Evolutionary conservation across 1,140 invertebrate genomes (phyloP), one percentile per base, ranked within the genome.

Genomic region (Brachionus koreanus): DNA sequence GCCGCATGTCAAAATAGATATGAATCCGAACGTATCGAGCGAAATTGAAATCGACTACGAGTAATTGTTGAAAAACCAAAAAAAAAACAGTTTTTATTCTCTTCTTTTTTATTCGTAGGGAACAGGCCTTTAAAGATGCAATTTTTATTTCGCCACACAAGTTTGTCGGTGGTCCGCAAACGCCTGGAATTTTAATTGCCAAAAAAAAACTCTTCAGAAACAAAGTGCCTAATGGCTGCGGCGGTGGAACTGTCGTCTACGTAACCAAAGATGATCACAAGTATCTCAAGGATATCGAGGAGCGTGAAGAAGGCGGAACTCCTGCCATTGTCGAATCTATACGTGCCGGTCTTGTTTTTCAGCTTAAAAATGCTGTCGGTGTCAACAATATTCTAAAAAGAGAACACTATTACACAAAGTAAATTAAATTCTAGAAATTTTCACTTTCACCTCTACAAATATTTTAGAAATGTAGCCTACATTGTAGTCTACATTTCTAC

Each of bases 61-160:
- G 39, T 52, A 75, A 75, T n/a, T n/a, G n/a, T n/a, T n/a, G n/a
- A n/a, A n/a, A n/a, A n/a, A n/a, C n/a, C n/a, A n/a, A n/a, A n/a
- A n/a, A n/a, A n/a, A n/a, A n/a, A n/a, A n/a, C n/a, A n/a, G n/a
- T n/a, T n/a, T n/a, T n/a, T n/a, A n/a, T n/a, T n/a, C n/a, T n/a
- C n/a, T n/a, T n/a, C n/a, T n/a, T 29, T 29, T 29, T 29, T 29
- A 65, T 76, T 49, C 3, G 5, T 29, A 84, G 91, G 25, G 81
- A 83, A 3, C 89, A 92, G 77, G 92, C 93, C 5, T 91, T 92
- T 86, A 96, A 96, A 86, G 95, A 97, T 89, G 94, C 94, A 1
- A 91, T 96, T 61, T 95, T 94, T 86, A 94, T 96, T 86, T 94
- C 94, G 33, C 92, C 93, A 42, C 94, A 95, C 88, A 96, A 96